A percentile compares a stretch with the other conserved stretches of the same genome.
Evolutionary conservation across 2,113 vertebrate genomes (phyloP).

Genomic region (Charadrius vociferus): DNA sequence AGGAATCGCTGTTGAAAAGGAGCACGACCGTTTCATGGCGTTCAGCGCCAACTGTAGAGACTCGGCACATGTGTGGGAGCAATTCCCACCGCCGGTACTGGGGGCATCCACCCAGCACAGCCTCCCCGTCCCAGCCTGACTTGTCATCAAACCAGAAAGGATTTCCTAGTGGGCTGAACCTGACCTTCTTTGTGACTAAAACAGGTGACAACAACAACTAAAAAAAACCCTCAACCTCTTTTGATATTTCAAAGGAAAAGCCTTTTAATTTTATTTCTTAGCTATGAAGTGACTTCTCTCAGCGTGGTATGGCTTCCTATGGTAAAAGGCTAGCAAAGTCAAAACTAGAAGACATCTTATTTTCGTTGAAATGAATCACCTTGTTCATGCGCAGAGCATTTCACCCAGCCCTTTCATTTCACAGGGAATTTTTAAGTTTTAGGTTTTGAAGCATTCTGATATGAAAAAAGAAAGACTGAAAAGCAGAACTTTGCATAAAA

Average conservation of each 20-base stretch:
- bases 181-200: neutral
- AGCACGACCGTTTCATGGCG: neutral
- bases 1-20: rapidly evolving
- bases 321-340: neutral
- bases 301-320: neutral
- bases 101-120: neutral
- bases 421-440: neutral
- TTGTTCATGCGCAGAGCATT: neutral
- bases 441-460: neutral
- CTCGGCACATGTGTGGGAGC: rapidly evolving
- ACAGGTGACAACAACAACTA: neutral
- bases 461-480: neutral
- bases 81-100: rapidly evolving
- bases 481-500: neutral
- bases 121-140: neutral
- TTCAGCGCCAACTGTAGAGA: neutral
- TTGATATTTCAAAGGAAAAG: neutral
- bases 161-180: neutral
- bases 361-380: neutral
- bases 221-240: neutral
- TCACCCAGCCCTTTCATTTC: neutral
- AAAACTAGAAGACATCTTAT: neutral
- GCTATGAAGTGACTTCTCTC: neutral
- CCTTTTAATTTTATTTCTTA: neutral
- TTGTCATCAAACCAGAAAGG: neutral